phyloP scores from a whole-genome alignment of 2,113 vertebrate genomes.

The Erinaceus europaeus region DNA sequence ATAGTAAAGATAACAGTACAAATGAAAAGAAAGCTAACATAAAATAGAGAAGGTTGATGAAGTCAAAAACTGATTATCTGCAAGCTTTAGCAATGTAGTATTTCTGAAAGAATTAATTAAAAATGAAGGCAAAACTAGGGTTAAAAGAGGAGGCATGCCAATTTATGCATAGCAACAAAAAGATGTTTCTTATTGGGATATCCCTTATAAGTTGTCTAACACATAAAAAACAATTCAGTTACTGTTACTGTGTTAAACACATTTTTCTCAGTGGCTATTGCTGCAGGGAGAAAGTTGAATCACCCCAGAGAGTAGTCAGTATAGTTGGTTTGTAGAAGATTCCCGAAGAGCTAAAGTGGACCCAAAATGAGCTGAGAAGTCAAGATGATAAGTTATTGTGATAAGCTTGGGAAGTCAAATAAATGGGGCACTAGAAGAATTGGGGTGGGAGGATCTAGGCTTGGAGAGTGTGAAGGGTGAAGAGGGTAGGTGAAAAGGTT shows the following conservation, averaged over 20 bases:
- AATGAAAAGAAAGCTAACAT: not conserved
- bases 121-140: not conserved
- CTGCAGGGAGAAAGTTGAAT: not conserved
- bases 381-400: accelerated
- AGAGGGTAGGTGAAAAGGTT: not conserved
- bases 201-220: not conserved
- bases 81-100: not conserved
- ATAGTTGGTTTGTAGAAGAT: not conserved
- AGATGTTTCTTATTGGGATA: not conserved
- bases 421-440: not conserved
- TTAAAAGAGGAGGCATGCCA: not conserved
- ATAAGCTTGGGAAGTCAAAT: not conserved
- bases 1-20: not conserved
- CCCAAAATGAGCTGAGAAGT: not conserved
- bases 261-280: not conserved
- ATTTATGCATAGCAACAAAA: not conserved
- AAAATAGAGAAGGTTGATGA: not conserved
- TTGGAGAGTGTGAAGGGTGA: not conserved
- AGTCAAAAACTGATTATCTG: not conserved
- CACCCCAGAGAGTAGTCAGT: not conserved
- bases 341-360: not conserved
- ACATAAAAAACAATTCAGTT: not conserved
- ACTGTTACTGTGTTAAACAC: not conserved
- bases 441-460: not conserved
- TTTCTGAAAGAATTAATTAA: not conserved